Conservation (phyloP, 2,113 vertebrate genomes). For the Phocoena sinus region DNA sequence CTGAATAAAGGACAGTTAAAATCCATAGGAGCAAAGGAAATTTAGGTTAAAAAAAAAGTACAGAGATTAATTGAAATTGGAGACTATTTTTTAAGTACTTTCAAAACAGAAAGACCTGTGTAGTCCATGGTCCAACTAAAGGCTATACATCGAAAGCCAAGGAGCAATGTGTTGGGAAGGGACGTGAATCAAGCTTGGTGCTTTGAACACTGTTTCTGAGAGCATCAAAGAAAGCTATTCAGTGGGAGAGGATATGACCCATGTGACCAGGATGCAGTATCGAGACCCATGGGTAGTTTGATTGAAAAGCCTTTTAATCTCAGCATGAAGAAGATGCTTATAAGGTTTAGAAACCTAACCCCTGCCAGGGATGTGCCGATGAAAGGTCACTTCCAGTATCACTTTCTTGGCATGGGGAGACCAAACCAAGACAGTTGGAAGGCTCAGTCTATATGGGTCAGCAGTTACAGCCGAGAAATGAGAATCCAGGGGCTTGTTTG, state of each 20-base stretch:
- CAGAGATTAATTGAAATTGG: slow-evolving; percentile 5
- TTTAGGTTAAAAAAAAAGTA: slow-evolving; percentile 10
- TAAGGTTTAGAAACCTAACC: slow-evolving; percentile 37
- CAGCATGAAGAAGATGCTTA: slow-evolving; percentile 48
- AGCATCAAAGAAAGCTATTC: slow-evolving; percentile 55
- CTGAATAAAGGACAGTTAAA: neutral
- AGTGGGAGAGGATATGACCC: slow-evolving; percentile 14
- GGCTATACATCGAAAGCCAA: slow-evolving; percentile 37
- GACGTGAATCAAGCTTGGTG: neutral
- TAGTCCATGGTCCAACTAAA: neutral
- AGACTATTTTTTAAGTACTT: slow-evolving; percentile 23
- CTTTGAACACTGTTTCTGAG: slow-evolving; percentile 63
- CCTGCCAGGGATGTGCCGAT: slow-evolving; percentile 45
- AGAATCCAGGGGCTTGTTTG: slow-evolving; percentile 3
- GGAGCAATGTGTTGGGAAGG: slow-evolving; percentile 64
- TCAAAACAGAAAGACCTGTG: neutral
- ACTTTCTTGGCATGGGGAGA: slow-evolving; percentile 48
- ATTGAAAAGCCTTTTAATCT: slow-evolving; percentile 67
- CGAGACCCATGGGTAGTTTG: slow-evolving; percentile 36
- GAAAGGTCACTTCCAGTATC: slow-evolving; percentile 33
- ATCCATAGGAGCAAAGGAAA: neutral
- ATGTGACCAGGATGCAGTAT: slow-evolving; percentile 11
- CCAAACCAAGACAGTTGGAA: slow-evolving; percentile 39
- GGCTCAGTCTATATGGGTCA: slow-evolving; percentile 55
- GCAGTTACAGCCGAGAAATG: slow-evolving; percentile 15